Evolutionary conservation across 2,797 vertebrate genomes (phyloP), one percentile per base, ranked within the genome.

Genomic region (Gephyroberyx darwinii): DNA sequence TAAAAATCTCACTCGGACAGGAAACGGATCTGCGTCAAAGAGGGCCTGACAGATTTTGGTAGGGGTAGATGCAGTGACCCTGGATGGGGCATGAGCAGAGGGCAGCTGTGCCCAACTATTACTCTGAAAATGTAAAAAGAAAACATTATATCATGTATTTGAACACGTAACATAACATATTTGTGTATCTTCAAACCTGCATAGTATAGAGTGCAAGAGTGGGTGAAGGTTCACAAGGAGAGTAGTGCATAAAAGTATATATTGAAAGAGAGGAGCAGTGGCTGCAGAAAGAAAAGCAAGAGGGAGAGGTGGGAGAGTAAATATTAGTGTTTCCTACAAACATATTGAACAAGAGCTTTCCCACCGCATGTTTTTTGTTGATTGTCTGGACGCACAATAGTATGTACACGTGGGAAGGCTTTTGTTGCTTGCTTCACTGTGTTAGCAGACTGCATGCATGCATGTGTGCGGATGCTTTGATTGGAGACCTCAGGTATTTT

Each of bases 1-100:
- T 99, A 89, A 92, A 91, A 92, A 91, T 91, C 93, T 93, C 93
- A 90, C 93, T 93, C 82, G 74, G 86, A 92, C 88, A 93, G 96
- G 96, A 97, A 96, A 86, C 85, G 96, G 95, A 96, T 93, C 91
- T 96, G 94, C 96, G 97, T 98, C 95, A 97, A 93, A 86, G 91
- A 92, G 72, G 85, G 91, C 82, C 92, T 92, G 80, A 84, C 86
- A 91, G 92, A 91, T 92, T 93, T 89, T 82, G 78, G 77, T 88
- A 92, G 91, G 87, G 93, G 91, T 92, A 93, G 90, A 85, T 87
- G 88, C 85, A 72, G 88, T 94, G 94, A 96, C 95, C 94, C 94
- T 94, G 88, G 70, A 86, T 57, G 87, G 89, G 82, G 85, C 91
- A 89, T 84, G 83, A 74, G 81, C 73, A 85, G 74, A 78, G 82